Evolutionary conservation across 2,113 vertebrate species (phyloP).

Genomic region (Salvator merianae): DNA sequence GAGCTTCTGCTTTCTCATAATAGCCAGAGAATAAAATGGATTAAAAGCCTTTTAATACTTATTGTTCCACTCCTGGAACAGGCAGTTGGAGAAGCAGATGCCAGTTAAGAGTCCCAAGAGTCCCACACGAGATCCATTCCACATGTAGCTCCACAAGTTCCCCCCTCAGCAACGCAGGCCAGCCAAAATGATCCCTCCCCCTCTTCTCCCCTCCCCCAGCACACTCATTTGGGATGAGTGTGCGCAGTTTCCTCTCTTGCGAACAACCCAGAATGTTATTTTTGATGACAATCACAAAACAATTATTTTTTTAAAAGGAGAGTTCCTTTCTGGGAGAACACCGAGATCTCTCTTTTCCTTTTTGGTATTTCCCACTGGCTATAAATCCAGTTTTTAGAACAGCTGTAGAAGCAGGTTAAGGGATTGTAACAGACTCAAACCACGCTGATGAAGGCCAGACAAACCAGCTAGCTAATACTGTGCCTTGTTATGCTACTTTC

Average conservation of each 20-base stretch:
- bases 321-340: not conserved
- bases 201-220: not conserved
- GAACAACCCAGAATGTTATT: not conserved
- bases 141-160: not conserved
- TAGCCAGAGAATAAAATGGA: not conserved
- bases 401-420: constrained; percentile 22
- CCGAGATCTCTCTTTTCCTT: not conserved
- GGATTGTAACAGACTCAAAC: not conserved
- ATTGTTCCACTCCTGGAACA: constrained; percentile 25
- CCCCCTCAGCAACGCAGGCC: not conserved
- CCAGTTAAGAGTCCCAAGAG: constrained; percentile 1
- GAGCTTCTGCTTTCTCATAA: constrained; percentile 21
- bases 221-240: not conserved
- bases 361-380: constrained; percentile 6
- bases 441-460: constrained; percentile 2
- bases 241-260: not conserved
- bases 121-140: not conserved
- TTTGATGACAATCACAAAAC: not conserved
- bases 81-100: constrained; percentile 14
- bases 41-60: constrained; percentile 29
- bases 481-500: not conserved
- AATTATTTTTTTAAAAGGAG: not conserved
- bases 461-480: not conserved
- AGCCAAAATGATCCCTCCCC: not conserved
- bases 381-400: constrained; percentile 16